Conservation (phyloP, 2,113 vertebrate genomes). For the Capricornis sumatraensis region DNA sequence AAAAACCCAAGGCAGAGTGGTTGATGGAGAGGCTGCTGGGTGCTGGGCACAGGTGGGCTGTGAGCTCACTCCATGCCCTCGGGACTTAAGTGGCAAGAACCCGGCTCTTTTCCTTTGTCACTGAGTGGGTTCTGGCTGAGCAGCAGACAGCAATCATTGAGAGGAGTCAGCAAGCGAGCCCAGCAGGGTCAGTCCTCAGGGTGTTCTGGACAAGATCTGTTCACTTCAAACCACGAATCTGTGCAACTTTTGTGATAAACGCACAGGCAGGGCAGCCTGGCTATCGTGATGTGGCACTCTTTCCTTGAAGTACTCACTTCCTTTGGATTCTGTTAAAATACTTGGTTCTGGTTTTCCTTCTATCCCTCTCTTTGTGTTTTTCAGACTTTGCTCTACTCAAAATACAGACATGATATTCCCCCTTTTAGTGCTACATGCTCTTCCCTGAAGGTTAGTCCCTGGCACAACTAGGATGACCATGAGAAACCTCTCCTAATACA, state of each 20-base stretch:
- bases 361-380: neutral
- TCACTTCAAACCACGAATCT: constrained; percentile 99
- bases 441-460: neutral
- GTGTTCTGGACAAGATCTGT: constrained; percentile 98
- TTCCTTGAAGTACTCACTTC: neutral
- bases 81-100: neutral
- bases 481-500: constrained; percentile 83
- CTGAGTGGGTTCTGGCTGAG: constrained; percentile 67
- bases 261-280: constrained; percentile 99
- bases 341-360: neutral
- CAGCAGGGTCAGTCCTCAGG: constrained; percentile 92
- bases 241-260: constrained; percentile 99
- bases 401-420: neutral
- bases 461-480: neutral
- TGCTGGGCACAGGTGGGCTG: neutral
- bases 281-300: constrained; percentile 87
- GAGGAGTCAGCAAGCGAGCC: constrained; percentile 80
- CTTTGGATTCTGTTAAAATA: neutral
- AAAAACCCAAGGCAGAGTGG: neutral
- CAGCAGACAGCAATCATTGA: constrained; percentile 80
- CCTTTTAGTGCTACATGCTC: neutral
- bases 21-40: neutral
- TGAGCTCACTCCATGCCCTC: neutral
- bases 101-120: constrained; percentile 62
- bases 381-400: neutral